Evolutionary conservation across 1,140 invertebrate species (phyloP).

Genomic region (Streblospio benedicti): DNA sequence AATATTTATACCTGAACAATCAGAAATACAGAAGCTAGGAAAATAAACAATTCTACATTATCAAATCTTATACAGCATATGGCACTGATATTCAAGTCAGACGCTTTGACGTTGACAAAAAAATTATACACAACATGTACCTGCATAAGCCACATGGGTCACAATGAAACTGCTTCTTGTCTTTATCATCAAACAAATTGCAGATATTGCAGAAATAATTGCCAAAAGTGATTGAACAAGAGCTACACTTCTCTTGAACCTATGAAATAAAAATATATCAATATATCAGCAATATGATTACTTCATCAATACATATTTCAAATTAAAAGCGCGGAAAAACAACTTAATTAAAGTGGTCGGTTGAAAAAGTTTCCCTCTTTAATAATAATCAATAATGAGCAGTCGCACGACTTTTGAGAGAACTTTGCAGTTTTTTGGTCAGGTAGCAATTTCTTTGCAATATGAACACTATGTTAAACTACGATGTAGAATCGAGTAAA

Average conservation of each 20-base stretch:
- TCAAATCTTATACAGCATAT: too few species aligned
- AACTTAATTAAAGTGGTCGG: too few species aligned
- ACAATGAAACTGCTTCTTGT: slow-evolving; percentile 81
- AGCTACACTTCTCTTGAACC: slow-evolving; percentile 29
- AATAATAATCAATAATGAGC: neutral
- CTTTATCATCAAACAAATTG: slow-evolving; percentile 79
- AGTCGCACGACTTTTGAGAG: neutral
- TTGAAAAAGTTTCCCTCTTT: too few species aligned
- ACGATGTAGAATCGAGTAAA: neutral
- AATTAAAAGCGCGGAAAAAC: too few species aligned
- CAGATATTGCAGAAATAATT: slow-evolving; percentile 73
- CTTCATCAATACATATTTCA: neutral
- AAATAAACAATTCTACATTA: slow-evolving; percentile 7
- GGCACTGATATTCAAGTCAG: too few species aligned
- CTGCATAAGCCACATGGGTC: slow-evolving; percentile 75
- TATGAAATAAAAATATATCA: slow-evolving; percentile 42
- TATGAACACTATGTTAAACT: slow-evolving; percentile 3
- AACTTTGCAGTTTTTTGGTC: neutral
- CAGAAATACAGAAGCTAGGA: too few species aligned
- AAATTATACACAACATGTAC: slow-evolving; percentile 15
- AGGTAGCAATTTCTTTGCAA: neutral
- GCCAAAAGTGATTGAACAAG: slow-evolving; percentile 35
- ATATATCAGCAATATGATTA: neutral
- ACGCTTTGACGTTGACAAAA: too few species aligned
- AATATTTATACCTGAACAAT: too few species aligned